A percentile compares a stretch with the other conserved stretches of the same genome.
Conservation (phyloP, 2,797 vertebrate species). For the Cirrhinus molitorella region DNA sequence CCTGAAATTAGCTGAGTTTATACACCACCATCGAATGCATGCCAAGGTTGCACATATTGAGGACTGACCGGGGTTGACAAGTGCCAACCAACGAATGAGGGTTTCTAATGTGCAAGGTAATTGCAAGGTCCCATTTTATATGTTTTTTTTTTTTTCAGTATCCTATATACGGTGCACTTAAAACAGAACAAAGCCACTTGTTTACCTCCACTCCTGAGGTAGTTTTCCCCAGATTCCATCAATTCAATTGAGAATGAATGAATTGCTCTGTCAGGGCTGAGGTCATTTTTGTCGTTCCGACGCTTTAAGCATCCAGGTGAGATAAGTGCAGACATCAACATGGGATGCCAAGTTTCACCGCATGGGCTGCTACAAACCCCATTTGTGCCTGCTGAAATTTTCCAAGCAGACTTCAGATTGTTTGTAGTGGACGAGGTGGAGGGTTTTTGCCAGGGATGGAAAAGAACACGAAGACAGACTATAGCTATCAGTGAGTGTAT, state of each 20-base stretch:
- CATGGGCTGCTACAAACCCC: conserved; percentile 70
- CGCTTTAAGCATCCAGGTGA: conserved; percentile 7
- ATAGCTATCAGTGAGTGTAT: conserved; percentile 42
- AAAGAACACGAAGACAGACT: conserved; percentile 73
- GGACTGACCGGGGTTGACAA: conserved; percentile 52
- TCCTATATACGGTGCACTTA: conserved; percentile 50
- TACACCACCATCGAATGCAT: conserved; percentile 62
- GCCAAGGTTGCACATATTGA: conserved; percentile 50
- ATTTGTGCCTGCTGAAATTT: conserved; percentile 77
- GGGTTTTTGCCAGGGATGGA: conserved; percentile 80
- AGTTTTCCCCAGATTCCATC: conserved; percentile 26
- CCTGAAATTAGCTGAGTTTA: conserved; percentile 70
- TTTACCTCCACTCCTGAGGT: conserved; percentile 31
- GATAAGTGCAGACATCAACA: conserved; percentile 68
- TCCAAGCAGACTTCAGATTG: conserved; percentile 72
- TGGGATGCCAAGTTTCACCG: conserved; percentile 70
- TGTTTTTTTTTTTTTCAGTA: conserved; percentile 7
- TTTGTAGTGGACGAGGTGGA: conserved; percentile 73
- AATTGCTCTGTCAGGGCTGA: conserved; percentile 37
- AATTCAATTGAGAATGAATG: conserved; percentile 23
- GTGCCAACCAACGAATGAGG: conserved; percentile 51
- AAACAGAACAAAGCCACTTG: conserved; percentile 10
- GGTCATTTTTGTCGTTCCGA: conserved; percentile 25
- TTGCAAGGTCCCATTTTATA: conserved; percentile 32
- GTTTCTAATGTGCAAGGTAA: conserved; percentile 55